Percentiles rank a stretch among this genome's conserved stretches.
These are phyloP conservation scores for Chironomus tepperi DNA, from an alignment of 1,140 invertebrate genomes.

Conservation along the genomic window DNA sequence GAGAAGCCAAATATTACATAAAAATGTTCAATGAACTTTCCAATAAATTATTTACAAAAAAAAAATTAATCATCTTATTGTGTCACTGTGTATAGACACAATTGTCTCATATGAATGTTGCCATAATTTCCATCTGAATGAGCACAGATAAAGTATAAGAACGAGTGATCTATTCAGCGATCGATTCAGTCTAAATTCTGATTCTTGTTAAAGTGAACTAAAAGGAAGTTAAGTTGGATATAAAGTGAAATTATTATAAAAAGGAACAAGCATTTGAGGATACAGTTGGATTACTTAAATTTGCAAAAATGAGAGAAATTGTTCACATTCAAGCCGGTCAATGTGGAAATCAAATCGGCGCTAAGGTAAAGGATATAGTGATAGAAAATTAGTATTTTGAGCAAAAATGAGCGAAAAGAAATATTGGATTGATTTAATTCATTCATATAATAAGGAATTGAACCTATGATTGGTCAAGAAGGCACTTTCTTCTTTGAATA, in stretches of 20 bases:
- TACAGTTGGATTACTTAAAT: neutral
- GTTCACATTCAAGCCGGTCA: conserved; percentile 68
- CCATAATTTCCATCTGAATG: neutral
- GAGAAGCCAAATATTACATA: too few species aligned
- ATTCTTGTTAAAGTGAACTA: neutral
- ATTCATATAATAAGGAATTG: too few species aligned
- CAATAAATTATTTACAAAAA: too few species aligned
- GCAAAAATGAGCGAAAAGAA: too few species aligned
- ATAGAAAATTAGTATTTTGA: too few species aligned
- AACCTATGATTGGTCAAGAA: too few species aligned
- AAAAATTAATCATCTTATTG: too few species aligned
- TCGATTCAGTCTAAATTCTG: conserved; percentile 1
- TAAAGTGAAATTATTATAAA: neutral
- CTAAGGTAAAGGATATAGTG: conserved; percentile 47
- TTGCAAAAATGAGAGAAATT: conserved; percentile 61
- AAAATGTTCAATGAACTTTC: too few species aligned
- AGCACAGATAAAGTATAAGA: conserved; percentile 2
- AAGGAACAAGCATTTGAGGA: neutral
- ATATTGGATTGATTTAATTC: too few species aligned
- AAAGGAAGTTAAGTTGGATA: neutral
- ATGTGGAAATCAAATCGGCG: conserved; percentile 68
- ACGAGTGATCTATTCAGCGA: neutral
- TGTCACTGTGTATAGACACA: too few species aligned
- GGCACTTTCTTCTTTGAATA: too few species aligned
- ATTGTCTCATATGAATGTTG: neutral